Percentiles rank a stretch among this genome's conserved stretches.
Conservation (phyloP, 1,140 invertebrate genomes). For the Eulimnadia texana region DNA sequence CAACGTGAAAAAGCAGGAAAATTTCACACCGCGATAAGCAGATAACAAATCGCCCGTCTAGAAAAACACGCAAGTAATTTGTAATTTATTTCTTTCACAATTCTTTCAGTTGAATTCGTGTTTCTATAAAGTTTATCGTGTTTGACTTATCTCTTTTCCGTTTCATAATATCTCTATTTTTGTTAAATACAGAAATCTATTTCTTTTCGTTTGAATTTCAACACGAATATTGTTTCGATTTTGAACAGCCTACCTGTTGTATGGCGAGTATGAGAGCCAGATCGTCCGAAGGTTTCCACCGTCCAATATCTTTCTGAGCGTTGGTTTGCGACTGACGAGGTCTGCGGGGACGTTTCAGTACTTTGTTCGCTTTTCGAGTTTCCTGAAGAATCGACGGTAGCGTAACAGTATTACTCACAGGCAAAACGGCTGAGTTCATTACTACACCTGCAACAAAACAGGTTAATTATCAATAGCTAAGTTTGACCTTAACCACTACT, state of each 20-base stretch:
- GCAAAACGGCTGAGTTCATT: not conserved
- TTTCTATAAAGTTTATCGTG: no score
- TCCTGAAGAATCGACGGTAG: not conserved
- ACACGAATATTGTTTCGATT: no score
- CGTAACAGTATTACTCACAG: not conserved
- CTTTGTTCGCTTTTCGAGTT: conserved; percentile 12
- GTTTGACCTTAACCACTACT: conserved; percentile 18
- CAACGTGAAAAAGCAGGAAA: conserved; percentile 87
- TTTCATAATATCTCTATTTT: no score
- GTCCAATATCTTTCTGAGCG: conserved; percentile 68
- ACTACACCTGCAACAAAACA: conserved; percentile 9
- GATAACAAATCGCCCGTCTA: conserved; percentile 70
- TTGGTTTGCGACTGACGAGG: conserved; percentile 41
- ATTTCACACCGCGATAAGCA: conserved; percentile 85
- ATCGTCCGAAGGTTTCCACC: conserved; percentile 96
- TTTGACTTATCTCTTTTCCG: no score
- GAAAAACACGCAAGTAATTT: not conserved
- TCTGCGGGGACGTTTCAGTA: conserved; percentile 17
- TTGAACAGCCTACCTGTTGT: conserved; percentile 59
- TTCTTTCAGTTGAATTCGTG: no score
- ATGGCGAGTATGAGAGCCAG: conserved; percentile 82
- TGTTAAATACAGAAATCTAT: no score
- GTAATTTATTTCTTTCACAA: no score
- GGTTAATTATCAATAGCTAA: conserved; percentile 14
- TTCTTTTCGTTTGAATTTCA: no score